Conservation (phyloP, 2,113 vertebrate species). For the Micromys minutus region DNA sequence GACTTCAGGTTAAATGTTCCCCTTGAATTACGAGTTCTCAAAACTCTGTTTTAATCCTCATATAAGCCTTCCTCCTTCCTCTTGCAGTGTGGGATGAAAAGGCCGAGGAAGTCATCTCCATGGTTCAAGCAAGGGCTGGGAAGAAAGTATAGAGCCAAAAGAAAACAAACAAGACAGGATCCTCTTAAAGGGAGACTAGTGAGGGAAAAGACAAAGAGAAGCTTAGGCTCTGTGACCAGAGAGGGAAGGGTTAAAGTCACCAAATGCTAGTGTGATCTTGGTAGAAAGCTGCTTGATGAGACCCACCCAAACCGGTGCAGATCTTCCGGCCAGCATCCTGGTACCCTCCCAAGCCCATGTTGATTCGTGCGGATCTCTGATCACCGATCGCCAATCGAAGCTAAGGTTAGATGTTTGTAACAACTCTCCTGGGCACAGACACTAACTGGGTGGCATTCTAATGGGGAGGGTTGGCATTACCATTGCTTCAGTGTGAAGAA, state of each 20-base stretch:
- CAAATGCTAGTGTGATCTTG: background rate
- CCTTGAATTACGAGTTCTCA: slow-evolving; percentile 22
- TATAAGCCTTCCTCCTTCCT: background rate
- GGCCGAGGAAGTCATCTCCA: background rate
- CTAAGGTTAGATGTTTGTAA: background rate
- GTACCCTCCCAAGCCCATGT: background rate
- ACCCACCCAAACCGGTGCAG: background rate
- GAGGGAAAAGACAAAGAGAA: background rate
- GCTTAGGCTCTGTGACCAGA: background rate
- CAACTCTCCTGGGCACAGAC: background rate
- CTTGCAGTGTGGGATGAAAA: background rate
- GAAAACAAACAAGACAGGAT: background rate
- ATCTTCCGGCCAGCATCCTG: background rate
- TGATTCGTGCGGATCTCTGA: too few species aligned
- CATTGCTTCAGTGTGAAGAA: background rate
- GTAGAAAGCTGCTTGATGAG: background rate
- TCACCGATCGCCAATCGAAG: background rate
- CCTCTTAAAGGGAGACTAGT: background rate
- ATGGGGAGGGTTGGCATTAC: background rate
- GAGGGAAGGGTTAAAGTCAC: background rate
- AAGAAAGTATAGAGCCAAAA: background rate
- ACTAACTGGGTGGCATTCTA: slow-evolving; percentile 23
- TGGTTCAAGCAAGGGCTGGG: slow-evolving; percentile 9
- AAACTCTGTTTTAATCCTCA: slow-evolving; percentile 37
- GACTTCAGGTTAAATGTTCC: background rate